These are phyloP conservation scores for Pycnonotus jocosus DNA, from an alignment of 2,113 vertebrate species.

Conservation along the genomic window DNA sequence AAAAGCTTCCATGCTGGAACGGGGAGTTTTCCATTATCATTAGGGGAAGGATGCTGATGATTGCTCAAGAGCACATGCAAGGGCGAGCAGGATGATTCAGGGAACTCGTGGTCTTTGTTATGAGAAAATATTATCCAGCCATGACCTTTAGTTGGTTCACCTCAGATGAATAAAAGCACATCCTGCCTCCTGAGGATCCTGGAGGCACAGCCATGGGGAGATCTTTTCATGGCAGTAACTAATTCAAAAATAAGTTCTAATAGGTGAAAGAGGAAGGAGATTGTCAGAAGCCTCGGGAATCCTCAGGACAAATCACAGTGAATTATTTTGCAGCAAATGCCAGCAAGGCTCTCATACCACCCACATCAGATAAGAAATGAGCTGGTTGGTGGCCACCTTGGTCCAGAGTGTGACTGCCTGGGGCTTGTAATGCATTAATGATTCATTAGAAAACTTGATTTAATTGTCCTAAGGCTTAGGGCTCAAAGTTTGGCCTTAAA, in stretches of 20 bases:
- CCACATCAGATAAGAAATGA: neutral
- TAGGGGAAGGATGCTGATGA: neutral
- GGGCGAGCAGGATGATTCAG: neutral
- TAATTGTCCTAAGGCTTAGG: neutral
- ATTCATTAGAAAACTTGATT: neutral
- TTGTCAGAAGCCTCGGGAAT: neutral
- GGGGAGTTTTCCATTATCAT: neutral
- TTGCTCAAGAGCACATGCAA: neutral
- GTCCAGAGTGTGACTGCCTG: neutral
- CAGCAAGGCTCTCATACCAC: neutral
- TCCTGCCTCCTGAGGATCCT: neutral
- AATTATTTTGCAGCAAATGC: neutral
- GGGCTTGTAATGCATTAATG: neutral
- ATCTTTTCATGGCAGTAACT: neutral
- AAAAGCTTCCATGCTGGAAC: neutral
- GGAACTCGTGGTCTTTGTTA: neutral
- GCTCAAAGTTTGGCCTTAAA: neutral
- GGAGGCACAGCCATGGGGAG: neutral
- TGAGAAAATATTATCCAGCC: neutral
- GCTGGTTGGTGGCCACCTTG: rapidly evolving
- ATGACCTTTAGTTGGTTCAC: neutral
- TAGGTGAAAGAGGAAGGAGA: neutral
- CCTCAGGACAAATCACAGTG: neutral
- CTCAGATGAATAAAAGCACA: neutral
- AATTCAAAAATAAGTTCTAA: neutral